Percentiles rank a stretch among this genome's conserved stretches.
These are phyloP conservation scores for Tyto alba DNA, from an alignment of 2,113 vertebrate species.

Conservation along the genomic window DNA sequence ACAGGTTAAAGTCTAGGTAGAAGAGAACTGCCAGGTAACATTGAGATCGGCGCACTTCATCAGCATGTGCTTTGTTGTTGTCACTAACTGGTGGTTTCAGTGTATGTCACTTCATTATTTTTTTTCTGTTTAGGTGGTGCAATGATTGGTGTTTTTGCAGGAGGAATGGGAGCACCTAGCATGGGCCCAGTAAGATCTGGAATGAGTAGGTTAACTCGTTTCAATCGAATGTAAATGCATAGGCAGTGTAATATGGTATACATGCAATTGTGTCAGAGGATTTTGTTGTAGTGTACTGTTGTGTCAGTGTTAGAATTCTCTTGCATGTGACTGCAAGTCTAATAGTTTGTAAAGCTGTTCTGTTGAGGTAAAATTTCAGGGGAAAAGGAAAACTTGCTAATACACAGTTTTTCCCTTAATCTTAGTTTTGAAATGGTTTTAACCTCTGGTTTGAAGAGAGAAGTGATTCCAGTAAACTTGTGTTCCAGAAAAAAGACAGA, in stretches of 20 bases:
- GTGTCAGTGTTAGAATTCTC: not conserved
- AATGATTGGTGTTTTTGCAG: constrained; percentile 89
- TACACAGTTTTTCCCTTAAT: not conserved
- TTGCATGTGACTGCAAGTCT: not conserved
- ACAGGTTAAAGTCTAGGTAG: not conserved
- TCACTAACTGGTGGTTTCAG: constrained; percentile 40
- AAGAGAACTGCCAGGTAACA: not conserved
- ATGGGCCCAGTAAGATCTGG: constrained; percentile 90
- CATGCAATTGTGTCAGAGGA: not conserved
- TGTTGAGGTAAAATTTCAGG: not conserved
- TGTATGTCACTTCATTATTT: constrained; percentile 39
- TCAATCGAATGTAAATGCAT: constrained; percentile 58
- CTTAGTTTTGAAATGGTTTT: not conserved
- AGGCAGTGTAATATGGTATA: constrained; percentile 8
- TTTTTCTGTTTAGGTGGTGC: constrained; percentile 79
- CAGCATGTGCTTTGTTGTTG: not conserved
- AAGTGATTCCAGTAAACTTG: not conserved
- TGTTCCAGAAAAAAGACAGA: not conserved
- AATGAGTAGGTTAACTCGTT: constrained; percentile 84
- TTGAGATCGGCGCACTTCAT: not conserved
- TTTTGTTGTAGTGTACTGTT: not conserved
- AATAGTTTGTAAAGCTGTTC: not conserved
- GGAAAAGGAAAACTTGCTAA: not conserved
- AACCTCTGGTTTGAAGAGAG: not conserved
- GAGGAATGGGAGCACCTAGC: constrained; percentile 89